Base-by-base conservation (phyloP, 2,888 invertebrate genomes). In the Protophormia terraenovae region DNA sequence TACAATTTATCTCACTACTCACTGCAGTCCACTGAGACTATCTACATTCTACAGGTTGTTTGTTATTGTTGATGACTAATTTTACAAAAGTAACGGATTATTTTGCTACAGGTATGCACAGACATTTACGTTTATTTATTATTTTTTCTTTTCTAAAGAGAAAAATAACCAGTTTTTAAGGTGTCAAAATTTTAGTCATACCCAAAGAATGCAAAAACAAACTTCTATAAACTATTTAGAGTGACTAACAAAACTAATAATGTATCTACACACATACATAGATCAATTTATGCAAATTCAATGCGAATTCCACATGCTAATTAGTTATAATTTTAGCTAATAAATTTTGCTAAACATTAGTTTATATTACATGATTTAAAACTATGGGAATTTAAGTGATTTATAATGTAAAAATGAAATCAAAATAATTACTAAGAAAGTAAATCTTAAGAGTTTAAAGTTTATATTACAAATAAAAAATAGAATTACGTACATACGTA, bases 151-250 rank as follows among this genome's bases (percentile, higher is more conserved):
- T 32, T 32, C 5, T 16, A 14, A 62, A 38, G 47, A 45, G 7
- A 22, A 45, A 72, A 35, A 27, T 14, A 78, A 78, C 69, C 60
- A 47, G 67, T 78, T 78, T 69, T 47, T 75, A 1, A 69, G 47
- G 32, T 47, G 35, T 50, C 47, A 64, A 72, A 80, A 72, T 45
- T 55, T 72, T 55, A 79, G 53, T 80, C 79, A 80, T 66, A 8
- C 29, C 10, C 3, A 64, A 72, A 55, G 72, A 72, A 80, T 80
- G 79, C 79, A 29, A 66, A 60, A 53, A 6, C 38, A 27, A 69
- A 58, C 0, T 29, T 2, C 38, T 38, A 8, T 19, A 8, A 22
- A 2, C 22, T 22, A 16, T 38, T 27, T 6, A 2, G 0, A 6
- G 19, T 76, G 76, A 66, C 53, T 66, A 55, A 76, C 41, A 27